A percentile compares a stretch with the other conserved stretches of the same genome.
These are phyloP conservation scores for Carcina quercana DNA, from an alignment of 2,888 invertebrate species.

Conservation along the genomic window DNA sequence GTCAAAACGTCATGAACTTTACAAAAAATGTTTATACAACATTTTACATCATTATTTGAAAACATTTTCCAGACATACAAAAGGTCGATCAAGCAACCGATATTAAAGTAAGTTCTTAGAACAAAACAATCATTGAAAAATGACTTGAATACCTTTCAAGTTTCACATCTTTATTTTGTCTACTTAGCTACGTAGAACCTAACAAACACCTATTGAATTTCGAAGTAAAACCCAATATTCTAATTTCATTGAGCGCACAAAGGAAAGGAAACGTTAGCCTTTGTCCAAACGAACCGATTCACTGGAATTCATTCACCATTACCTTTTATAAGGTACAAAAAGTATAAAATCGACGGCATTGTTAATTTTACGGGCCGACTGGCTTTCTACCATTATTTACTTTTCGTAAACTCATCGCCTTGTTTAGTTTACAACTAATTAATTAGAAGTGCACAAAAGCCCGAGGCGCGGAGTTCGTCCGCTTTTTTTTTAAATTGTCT, in stretches of 20 bases:
- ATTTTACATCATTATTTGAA: no score
- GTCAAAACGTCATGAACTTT: no score
- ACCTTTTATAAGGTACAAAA: slow-evolving; percentile 29
- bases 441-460: slow-evolving; percentile 61
- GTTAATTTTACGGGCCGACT: slow-evolving; percentile 56
- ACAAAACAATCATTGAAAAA: no score
- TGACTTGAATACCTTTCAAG: no score
- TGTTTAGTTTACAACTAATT: slow-evolving; percentile 72
- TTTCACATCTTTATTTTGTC: no score
- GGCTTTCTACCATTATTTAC: slow-evolving; percentile 64
- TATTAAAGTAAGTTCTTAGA: no score
- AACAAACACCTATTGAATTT: not conserved
- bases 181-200: no score
- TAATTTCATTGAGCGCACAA: slow-evolving; percentile 10
- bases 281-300: slow-evolving; percentile 31
- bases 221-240: not conserved
- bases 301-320: slow-evolving; percentile 32
- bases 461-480: slow-evolving; percentile 31
- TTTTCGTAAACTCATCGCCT: slow-evolving; percentile 69
- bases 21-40: no score
- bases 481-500: slow-evolving; percentile 53
- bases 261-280: slow-evolving; percentile 16
- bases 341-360: slow-evolving; percentile 52
- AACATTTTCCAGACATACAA: no score
- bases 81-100: no score